Evolutionary conservation across 2,113 vertebrate species (phyloP).

Genomic region (Percina caprodes): DNA sequence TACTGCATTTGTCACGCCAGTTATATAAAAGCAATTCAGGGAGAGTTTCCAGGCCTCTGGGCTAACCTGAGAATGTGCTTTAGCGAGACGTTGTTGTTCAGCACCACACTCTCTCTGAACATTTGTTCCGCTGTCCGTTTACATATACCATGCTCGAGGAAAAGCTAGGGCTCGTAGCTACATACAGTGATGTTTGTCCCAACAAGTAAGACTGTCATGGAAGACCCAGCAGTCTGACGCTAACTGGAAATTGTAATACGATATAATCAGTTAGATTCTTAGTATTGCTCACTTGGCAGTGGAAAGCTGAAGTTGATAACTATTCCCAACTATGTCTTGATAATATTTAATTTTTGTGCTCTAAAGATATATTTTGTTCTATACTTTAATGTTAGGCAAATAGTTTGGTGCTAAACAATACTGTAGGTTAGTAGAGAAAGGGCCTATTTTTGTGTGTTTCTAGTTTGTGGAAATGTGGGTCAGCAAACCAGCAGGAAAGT

Average conservation of each 20-base stretch:
- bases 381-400: background rate
- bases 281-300: background rate
- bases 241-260: constrained; percentile 44
- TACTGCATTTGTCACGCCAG: no score
- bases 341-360: background rate
- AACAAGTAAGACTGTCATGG: background rate
- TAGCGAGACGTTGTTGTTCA: background rate
- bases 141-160: constrained; percentile 29
- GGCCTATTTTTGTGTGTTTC: background rate
- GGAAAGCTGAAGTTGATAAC: background rate
- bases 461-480: constrained; percentile 19
- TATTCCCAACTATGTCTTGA: background rate
- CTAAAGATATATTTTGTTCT: background rate
- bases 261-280: constrained; percentile 25
- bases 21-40: constrained; percentile 31
- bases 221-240: background rate
- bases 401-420: background rate
- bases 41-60: constrained; percentile 10
- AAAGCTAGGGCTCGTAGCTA: constrained; percentile 6
- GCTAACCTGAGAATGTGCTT: constrained; percentile 35
- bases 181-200: constrained; percentile 33
- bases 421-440: background rate
- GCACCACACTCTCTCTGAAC: background rate
- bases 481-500: constrained; percentile 34
- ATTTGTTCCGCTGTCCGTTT: constrained; percentile 33